Evolutionary conservation across 2,888 invertebrate genomes (phyloP).

Genomic region (Polyploca ridens): DNA sequence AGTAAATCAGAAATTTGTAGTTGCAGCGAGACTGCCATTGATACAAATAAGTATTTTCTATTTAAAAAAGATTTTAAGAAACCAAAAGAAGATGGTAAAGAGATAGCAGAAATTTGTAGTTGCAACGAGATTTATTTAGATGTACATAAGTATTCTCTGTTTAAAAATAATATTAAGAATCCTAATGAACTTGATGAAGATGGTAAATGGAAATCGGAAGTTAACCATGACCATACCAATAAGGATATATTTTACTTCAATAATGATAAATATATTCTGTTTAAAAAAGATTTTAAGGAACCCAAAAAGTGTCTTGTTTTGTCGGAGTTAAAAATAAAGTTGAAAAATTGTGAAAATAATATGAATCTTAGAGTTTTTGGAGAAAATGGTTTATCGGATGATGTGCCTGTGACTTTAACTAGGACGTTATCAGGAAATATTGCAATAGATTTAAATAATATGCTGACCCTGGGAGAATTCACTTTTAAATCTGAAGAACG

Average conservation of each 20-base stretch:
- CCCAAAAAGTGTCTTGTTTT: neutral
- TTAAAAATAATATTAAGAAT: neutral
- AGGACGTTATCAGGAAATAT: constrained; percentile 44
- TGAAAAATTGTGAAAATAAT: constrained; percentile 16
- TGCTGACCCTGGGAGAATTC: constrained; percentile 28
- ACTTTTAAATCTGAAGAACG: constrained; percentile 27
- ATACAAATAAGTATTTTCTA: neutral
- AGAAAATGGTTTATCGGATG: constrained; percentile 29
- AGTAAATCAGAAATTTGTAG: neutral
- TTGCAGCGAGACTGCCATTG: neutral
- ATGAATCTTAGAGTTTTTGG: constrained; percentile 32
- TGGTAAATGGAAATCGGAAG: neutral
- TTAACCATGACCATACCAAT: neutral
- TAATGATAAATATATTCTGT: neutral
- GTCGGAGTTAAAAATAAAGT: constrained; percentile 24
- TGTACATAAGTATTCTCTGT: neutral
- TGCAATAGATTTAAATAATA: constrained; percentile 36
- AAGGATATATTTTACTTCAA: neutral
- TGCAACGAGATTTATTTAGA: neutral
- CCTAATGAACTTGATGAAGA: neutral
- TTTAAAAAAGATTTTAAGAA: neutral
- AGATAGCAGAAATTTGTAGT: neutral
- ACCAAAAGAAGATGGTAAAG: neutral
- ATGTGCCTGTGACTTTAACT: constrained; percentile 32
- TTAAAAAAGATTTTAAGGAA: neutral